Conservation (phyloP, 2,797 vertebrate species). For the Spheniscus humboldti region DNA sequence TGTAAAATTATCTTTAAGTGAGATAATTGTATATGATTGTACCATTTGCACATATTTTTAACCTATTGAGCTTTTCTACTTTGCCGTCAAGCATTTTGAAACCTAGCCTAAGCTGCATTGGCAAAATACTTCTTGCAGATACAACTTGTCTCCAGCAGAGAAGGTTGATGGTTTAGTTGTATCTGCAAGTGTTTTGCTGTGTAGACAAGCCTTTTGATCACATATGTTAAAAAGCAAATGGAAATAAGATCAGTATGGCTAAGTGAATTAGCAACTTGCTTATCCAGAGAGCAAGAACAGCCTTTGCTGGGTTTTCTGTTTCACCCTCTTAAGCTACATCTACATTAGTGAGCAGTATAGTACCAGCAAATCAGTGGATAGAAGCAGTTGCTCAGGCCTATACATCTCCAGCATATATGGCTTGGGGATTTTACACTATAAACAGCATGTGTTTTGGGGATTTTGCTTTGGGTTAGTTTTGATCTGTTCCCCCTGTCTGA, state of each 20-base stretch:
- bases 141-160: not conserved
- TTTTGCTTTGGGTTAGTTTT: not conserved
- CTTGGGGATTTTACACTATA: not conserved
- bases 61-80: not conserved
- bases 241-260: not conserved
- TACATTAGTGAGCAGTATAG: not conserved
- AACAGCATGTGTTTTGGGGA: not conserved
- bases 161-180: not conserved
- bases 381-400: not conserved
- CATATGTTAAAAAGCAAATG: not conserved
- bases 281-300: not conserved
- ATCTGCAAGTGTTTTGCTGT: not conserved
- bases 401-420: not conserved
- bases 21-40: not conserved
- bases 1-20: not conserved
- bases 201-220: not conserved
- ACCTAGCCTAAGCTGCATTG: not conserved
- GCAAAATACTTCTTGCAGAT: not conserved
- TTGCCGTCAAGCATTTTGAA: not conserved
- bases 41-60: not conserved
- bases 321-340: not conserved
- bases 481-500: not conserved
- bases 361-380: not conserved
- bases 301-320: not conserved
- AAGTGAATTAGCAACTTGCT: not conserved